Conservation (phyloP, 2,113 vertebrate species). For the Corythaixoides concolor region DNA sequence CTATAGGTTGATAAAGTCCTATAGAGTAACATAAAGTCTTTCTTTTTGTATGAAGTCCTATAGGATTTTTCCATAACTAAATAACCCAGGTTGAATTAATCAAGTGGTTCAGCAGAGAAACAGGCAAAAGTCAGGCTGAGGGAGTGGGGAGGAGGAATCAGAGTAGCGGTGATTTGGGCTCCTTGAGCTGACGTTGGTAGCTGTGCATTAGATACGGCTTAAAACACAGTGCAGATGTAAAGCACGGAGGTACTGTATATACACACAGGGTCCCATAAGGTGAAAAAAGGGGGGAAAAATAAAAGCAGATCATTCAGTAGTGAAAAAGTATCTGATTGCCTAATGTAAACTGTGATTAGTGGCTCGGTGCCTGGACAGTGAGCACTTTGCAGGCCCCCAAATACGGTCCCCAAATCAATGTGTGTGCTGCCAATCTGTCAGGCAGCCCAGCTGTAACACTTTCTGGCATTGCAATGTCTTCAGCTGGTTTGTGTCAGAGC, state of each 20-base stretch:
- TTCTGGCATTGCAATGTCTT: conserved; percentile 53
- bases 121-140: neutral
- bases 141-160: neutral
- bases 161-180: neutral
- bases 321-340: conserved; percentile 43
- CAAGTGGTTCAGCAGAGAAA: neutral
- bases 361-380: conserved; percentile 22
- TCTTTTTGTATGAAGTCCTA: neutral
- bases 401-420: neutral
- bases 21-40: neutral
- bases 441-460: conserved; percentile 34
- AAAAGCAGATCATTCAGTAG: conserved; percentile 9
- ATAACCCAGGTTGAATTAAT: neutral
- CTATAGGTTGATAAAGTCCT: neutral
- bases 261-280: conserved; percentile 13
- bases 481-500: conserved; percentile 65
- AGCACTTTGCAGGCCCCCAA: conserved; percentile 1
- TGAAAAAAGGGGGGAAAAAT: neutral
- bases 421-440: conserved; percentile 40
- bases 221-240: conserved; percentile 22
- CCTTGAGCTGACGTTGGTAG: neutral
- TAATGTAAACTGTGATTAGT: conserved; percentile 49
- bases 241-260: neutral
- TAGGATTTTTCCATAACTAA: neutral
- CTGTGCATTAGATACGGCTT: neutral